Percentiles rank a stretch among this genome's conserved stretches.
These are phyloP conservation scores for Saccostrea cuccullata DNA, from an alignment of 1,140 invertebrate genomes.

Conservation along the genomic window DNA sequence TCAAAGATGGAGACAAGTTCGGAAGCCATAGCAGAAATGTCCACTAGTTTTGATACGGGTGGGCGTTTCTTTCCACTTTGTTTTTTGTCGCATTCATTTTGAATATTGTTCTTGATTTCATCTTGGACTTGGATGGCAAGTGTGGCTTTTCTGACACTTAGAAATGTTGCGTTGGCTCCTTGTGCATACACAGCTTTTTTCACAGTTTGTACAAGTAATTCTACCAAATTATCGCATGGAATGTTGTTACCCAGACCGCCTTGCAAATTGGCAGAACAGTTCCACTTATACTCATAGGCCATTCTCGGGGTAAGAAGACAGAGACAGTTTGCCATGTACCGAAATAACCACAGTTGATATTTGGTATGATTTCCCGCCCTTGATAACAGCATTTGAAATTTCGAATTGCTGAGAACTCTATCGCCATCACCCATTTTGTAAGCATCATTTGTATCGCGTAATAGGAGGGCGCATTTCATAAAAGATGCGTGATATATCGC, in stretches of 20 bases:
- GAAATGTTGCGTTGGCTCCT: constrained; percentile 41
- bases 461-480: constrained; percentile 46
- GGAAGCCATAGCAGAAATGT: constrained; percentile 8
- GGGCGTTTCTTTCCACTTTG: constrained; percentile 3
- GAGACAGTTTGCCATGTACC: constrained; percentile 17
- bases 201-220: constrained; percentile 39
- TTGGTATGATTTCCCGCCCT: constrained; percentile 42
- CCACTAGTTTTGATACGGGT: constrained; percentile 10
- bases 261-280: constrained; percentile 17
- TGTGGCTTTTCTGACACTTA: constrained; percentile 41
- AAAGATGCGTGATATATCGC: constrained; percentile 46
- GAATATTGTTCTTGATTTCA: constrained; percentile 18
- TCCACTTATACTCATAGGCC: constrained; percentile 40
- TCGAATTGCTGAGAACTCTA: constrained; percentile 41
- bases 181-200: constrained; percentile 45
- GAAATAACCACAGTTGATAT: constrained; percentile 44
- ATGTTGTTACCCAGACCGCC: constrained; percentile 41
- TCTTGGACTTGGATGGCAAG: constrained; percentile 24
- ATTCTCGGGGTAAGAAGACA: constrained; percentile 14
- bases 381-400: constrained; percentile 45
- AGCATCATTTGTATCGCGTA: constrained; percentile 52
- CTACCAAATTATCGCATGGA: constrained; percentile 25
- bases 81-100: constrained; percentile 8
- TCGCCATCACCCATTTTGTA: constrained; percentile 49
- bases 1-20: background rate